Evolutionary conservation across 1,140 invertebrate genomes (phyloP).

Genomic region (Phortica variegata): DNA sequence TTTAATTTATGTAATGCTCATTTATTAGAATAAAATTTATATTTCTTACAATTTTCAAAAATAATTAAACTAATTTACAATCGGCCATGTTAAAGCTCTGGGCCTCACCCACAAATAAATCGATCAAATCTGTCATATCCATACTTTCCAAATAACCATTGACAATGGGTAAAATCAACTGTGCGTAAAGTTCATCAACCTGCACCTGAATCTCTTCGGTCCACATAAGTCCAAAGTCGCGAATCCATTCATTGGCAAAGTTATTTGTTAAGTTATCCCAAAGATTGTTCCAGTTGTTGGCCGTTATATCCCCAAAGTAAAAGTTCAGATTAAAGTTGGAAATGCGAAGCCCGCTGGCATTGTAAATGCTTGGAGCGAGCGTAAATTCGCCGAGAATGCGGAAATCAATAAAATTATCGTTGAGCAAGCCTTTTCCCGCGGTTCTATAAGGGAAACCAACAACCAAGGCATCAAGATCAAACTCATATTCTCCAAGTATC

Average conservation of each 20-base stretch:
- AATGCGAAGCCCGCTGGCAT: conserved; percentile 24
- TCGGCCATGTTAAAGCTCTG: too few species aligned
- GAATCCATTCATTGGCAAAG: conserved; percentile 17
- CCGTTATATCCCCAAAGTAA: conserved; percentile 22
- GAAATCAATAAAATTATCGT: conserved; percentile 30
- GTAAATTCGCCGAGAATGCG: conserved; percentile 33
- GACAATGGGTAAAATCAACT: neutral
- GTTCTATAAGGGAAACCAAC: conserved; percentile 22
- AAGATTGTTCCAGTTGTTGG: conserved; percentile 37
- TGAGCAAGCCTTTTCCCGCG: conserved; percentile 25
- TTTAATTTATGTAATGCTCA: too few species aligned
- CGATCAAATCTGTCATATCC: neutral
- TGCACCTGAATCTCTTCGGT: conserved; percentile 24
- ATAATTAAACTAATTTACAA: neutral
- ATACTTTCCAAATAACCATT: neutral
- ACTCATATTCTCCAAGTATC: conserved; percentile 21
- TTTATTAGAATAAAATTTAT: too few species aligned
- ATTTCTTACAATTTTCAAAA: neutral
- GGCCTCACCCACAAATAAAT: neutral
- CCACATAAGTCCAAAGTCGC: conserved; percentile 5
- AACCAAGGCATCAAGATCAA: conserved; percentile 4
- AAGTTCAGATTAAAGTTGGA: conserved; percentile 25
- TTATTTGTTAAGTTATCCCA: conserved; percentile 34
- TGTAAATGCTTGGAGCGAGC: conserved; percentile 18
- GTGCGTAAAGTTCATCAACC: conserved; percentile 2